These are phyloP conservation scores for Oscheius sp. DNA, from an alignment of 1,140 invertebrate species.

Conservation along the genomic window DNA sequence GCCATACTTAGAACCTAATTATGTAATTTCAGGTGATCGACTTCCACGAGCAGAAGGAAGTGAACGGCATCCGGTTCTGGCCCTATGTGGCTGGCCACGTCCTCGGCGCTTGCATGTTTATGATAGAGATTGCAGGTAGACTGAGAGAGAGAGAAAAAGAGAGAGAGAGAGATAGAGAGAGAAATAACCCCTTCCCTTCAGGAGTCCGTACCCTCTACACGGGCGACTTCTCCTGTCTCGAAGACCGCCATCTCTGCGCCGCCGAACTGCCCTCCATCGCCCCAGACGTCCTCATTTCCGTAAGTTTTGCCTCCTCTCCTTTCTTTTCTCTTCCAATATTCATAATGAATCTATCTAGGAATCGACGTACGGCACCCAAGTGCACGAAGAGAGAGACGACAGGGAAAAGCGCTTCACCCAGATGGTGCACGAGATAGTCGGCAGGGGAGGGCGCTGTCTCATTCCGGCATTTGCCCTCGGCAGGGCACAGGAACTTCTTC, in stretches of 20 bases:
- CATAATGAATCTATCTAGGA: slow-evolving; percentile 68
- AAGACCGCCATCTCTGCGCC: slow-evolving; percentile 97
- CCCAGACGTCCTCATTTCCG: slow-evolving; percentile 86
- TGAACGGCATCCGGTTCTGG: slow-evolving; percentile 90
- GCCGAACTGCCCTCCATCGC: slow-evolving; percentile 93
- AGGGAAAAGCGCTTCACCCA: slow-evolving; percentile 85
- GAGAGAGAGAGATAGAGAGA: too few species aligned
- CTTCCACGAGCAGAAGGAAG: slow-evolving; percentile 76
- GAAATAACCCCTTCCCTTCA: background rate
- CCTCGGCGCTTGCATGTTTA: slow-evolving; percentile 98
- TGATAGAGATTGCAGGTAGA: slow-evolving; percentile 94
- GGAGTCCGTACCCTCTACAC: slow-evolving; percentile 61
- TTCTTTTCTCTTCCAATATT: background rate
- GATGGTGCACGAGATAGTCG: slow-evolving; percentile 90
- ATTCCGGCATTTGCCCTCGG: slow-evolving; percentile 98
- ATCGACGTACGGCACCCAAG: slow-evolving; percentile 97
- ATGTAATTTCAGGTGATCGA: slow-evolving; percentile 52
- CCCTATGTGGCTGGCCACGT: slow-evolving; percentile 99
- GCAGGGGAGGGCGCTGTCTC: slow-evolving; percentile 86
- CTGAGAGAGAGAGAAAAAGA: too few species aligned
- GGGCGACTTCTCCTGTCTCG: slow-evolving; percentile 95
- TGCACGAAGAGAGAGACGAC: slow-evolving; percentile 96
- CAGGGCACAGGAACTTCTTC: slow-evolving; percentile 88
- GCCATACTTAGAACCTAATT: background rate
- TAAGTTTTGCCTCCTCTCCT: slow-evolving; percentile 20